A percentile compares a stretch with the other conserved stretches of the same genome.
These are phyloP conservation scores for Malacosoma neustria DNA, from an alignment of 2,888 invertebrate species.

Conservation along the genomic window DNA sequence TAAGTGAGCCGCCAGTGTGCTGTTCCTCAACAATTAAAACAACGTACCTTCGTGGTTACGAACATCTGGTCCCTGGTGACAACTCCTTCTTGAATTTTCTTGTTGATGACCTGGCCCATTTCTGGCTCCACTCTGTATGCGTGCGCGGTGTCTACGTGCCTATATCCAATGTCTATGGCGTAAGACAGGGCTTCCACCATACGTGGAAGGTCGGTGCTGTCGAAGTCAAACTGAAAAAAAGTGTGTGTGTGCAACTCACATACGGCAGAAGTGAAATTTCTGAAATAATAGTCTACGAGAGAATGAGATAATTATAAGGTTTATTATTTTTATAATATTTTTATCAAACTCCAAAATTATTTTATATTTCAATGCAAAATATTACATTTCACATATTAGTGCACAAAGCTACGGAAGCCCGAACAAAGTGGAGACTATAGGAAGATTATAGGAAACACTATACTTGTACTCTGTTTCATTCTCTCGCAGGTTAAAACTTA, in stretches of 20 bases:
- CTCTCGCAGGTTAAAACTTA: no score
- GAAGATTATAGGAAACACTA: background rate
- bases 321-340: no score
- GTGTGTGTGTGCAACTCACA: no score
- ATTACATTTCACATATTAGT: no score
- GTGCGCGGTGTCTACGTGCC: background rate
- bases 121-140: constrained; percentile 71
- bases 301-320: background rate
- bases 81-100: constrained; percentile 68
- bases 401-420: no score
- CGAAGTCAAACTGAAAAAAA: constrained; percentile 29
- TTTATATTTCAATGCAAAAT: no score
- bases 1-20: no score
- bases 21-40: no score
- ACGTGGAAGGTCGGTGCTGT: constrained; percentile 26
- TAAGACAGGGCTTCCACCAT: constrained; percentile 37
- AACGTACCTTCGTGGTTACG: background rate
- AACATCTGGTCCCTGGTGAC: background rate
- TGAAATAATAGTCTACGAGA: background rate
- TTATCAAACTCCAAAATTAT: no score
- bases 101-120: constrained; percentile 75
- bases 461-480: no score
- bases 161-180: background rate
- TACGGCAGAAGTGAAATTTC: background rate
- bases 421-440: no score